Conservation (phyloP, 2,888 invertebrate genomes). For the Lasius fuliginosus region DNA sequence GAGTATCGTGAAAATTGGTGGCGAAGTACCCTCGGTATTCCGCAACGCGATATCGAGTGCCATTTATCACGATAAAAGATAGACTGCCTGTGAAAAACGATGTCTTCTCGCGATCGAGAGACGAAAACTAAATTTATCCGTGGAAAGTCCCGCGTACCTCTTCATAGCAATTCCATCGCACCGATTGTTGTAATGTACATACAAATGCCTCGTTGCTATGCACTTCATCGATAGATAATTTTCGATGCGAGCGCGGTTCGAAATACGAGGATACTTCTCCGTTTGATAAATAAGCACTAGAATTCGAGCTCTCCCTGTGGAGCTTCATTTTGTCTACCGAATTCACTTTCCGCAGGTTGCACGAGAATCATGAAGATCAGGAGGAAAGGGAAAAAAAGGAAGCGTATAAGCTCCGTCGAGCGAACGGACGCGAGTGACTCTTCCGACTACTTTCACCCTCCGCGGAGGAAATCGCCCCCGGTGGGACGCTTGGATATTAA, state of each 20-base stretch:
- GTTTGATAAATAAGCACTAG: constrained; percentile 26
- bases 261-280: background rate
- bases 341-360: constrained; percentile 67
- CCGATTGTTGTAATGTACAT: background rate
- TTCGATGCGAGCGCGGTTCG: background rate
- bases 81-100: constrained; percentile 43
- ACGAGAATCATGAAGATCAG: constrained; percentile 67
- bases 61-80: constrained; percentile 52
- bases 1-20: constrained; percentile 45
- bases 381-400: constrained; percentile 40
- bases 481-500: constrained; percentile 73
- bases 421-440: constrained; percentile 70
- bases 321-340: constrained; percentile 65
- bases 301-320: background rate
- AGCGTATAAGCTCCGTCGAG: constrained; percentile 66
- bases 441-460: constrained; percentile 72
- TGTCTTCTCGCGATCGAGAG: constrained; percentile 36
- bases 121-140: constrained; percentile 42
- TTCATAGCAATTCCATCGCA: background rate
- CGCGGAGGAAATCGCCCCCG: constrained; percentile 71
- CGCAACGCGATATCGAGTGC: constrained; percentile 30
- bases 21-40: constrained; percentile 20
- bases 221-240: constrained; percentile 8
- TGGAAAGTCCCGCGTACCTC: background rate
- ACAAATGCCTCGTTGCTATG: constrained; percentile 29